Percentiles rank a stretch among this genome's conserved stretches.
These are phyloP conservation scores for Heterohyrax brucei DNA, from an alignment of 2,797 vertebrate species.

Conservation along the genomic window DNA sequence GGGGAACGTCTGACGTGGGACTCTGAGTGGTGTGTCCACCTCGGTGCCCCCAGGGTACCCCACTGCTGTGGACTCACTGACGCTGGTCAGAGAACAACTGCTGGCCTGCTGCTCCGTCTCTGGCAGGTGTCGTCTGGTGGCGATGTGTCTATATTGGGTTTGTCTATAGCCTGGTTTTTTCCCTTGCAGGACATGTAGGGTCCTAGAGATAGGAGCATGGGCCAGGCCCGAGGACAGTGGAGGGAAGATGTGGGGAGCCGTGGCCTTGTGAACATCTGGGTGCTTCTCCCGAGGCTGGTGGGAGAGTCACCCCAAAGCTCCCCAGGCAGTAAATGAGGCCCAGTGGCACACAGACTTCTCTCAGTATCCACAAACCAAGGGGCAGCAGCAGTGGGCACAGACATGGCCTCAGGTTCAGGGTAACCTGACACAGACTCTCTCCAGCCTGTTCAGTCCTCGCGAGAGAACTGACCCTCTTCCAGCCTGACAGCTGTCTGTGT, in stretches of 20 bases:
- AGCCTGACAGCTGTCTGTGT: neutral
- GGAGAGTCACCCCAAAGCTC: neutral
- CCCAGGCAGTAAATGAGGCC: too few species aligned
- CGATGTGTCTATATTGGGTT: neutral
- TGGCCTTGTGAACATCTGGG: too few species aligned
- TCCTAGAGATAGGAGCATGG: too few species aligned
- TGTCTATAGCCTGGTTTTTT: neutral
- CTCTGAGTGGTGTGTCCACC: neutral
- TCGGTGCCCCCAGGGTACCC: neutral
- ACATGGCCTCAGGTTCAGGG: neutral
- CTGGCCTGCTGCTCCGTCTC: neutral
- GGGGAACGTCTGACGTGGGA: too few species aligned
- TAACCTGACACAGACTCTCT: neutral
- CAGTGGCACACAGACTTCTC: too few species aligned
- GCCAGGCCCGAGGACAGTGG: too few species aligned
- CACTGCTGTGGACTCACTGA: too few species aligned
- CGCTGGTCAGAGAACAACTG: too few species aligned
- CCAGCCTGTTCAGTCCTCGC: neutral
- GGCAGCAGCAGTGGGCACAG: neutral
- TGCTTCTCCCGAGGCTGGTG: neutral
- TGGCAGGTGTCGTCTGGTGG: neutral
- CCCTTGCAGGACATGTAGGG: neutral
- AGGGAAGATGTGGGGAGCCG: too few species aligned
- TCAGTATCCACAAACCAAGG: neutral
- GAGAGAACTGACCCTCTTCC: neutral